Evolutionary conservation across 2,888 invertebrate genomes (phyloP).

Genomic region (Zootermopsis nevadensis): DNA sequence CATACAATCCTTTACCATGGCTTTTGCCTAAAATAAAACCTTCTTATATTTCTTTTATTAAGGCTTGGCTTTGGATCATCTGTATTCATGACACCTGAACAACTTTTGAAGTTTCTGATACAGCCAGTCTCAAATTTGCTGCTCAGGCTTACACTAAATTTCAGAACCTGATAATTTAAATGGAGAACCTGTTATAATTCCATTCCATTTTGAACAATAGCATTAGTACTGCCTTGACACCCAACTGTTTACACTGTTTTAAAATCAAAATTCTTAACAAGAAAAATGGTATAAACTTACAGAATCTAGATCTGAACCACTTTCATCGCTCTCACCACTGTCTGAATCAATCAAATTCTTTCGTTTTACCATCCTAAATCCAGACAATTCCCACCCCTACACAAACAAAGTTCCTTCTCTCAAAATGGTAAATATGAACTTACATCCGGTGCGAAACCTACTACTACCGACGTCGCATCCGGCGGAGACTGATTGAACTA

Average conservation of each 20-base stretch:
- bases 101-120: too few relatives aligned
- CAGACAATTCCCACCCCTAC: background rate
- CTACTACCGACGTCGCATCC: too few relatives aligned
- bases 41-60: too few relatives aligned
- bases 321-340: conserved; percentile 76
- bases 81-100: too few relatives aligned
- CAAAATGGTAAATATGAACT: conserved; percentile 8
- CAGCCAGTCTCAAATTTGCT: too few relatives aligned
- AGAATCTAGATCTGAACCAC: conserved; percentile 83
- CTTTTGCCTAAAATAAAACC: too few relatives aligned
- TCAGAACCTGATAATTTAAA: too few relatives aligned
- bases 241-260: background rate
- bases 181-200: too few relatives aligned
- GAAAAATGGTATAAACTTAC: conserved; percentile 69
- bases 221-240: background rate
- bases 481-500: background rate
- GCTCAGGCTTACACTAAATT: too few relatives aligned
- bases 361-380: conserved; percentile 79
- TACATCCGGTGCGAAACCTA: background rate
- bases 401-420: background rate
- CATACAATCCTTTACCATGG: too few relatives aligned
- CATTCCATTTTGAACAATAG: background rate
- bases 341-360: conserved; percentile 87
- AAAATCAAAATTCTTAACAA: background rate
- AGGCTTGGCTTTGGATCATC: too few relatives aligned